Percentiles rank a stretch among this genome's conserved stretches.
Evolutionary conservation across 2,113 vertebrate genomes (phyloP).

Genomic region (Theropithecus gelada): DNA sequence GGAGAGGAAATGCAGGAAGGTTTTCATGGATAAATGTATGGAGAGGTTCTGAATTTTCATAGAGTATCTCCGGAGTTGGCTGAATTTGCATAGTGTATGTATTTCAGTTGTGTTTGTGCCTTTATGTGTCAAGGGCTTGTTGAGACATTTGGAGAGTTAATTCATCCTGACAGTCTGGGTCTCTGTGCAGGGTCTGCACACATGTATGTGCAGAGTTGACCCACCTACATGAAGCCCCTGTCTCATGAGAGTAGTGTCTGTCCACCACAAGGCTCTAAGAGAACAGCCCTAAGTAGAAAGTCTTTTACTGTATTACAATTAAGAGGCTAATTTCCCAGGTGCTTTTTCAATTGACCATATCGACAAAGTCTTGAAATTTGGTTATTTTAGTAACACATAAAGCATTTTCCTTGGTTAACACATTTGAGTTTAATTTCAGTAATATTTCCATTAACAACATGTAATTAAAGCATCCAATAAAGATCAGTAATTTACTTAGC

Average conservation of each 20-base stretch:
- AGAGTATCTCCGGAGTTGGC: fast-evolving
- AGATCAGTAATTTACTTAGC: constrained; percentile 84
- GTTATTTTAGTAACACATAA: constrained; percentile 73
- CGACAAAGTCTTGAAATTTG: constrained; percentile 64
- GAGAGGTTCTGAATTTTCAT: background rate
- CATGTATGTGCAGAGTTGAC: fast-evolving
- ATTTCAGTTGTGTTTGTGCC: background rate
- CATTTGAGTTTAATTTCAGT: constrained; percentile 81
- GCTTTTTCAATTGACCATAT: constrained; percentile 43
- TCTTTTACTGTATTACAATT: background rate
- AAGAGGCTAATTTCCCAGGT: constrained; percentile 58
- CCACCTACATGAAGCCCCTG: background rate
- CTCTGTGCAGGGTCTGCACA: background rate
- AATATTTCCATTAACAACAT: constrained; percentile 85
- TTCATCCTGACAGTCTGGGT: fast-evolving
- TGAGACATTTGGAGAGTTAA: background rate
- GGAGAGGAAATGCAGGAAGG: background rate
- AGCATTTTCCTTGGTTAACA: constrained; percentile 73
- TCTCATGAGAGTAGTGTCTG: background rate
- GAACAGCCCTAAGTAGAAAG: background rate
- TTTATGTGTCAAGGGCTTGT: background rate
- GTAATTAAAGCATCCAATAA: constrained; percentile 87
- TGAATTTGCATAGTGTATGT: background rate
- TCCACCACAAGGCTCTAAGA: background rate
- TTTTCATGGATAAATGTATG: background rate